Evolutionary conservation across 1,140 invertebrate genomes (phyloP), one percentile per base, ranked within the genome.

Genomic region (Notospermus geniculatus): DNA sequence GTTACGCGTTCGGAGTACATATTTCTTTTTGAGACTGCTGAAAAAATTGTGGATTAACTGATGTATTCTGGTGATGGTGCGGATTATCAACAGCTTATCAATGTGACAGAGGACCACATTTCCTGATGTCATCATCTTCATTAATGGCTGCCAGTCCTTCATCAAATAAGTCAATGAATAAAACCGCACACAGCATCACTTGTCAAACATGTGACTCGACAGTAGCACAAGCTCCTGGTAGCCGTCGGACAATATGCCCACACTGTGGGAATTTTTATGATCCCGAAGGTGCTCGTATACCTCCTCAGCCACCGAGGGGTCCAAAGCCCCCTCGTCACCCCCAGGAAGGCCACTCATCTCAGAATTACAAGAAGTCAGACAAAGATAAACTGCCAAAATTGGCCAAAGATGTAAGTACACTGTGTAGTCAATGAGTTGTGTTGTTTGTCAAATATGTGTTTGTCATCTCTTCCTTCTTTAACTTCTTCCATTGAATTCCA

Each of bases 211-310:
- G 78, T 65, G 70, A 77, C 29, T 67, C 74, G 39, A 71, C 73
- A 17, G 73, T 74, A 2, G 59, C 65, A 2, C 75, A 77, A 56
- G 64, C 70, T 11, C 54, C 66, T 17, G 76, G 77, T 15, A 71
- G 72, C 32, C 73, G 67, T 43, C 64, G 82, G 57, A 79, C 80
- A 17, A 83, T 84, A 62, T 84, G 83, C 68, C 83, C 83, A 5
- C 82, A 83, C 64, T 84, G 83, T 72, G 83, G 83, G 0, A 78
- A 78, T 62, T 84, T 84, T 68, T 84, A 84, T 71, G 75, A 79
- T 61, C 60, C 66, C 19, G 74, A 77, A 9, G 73, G 77, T 7
- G 76, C 80, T 23, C 71, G 71, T 28, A 63, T 64, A 56, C 66
- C 69, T n/a, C 61, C 65, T 1, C 65, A 66, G 17, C 62, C 64